These are phyloP conservation scores for Ormyrus rosae DNA, from an alignment of 2,888 invertebrate genomes.

Conservation along the genomic window DNA sequence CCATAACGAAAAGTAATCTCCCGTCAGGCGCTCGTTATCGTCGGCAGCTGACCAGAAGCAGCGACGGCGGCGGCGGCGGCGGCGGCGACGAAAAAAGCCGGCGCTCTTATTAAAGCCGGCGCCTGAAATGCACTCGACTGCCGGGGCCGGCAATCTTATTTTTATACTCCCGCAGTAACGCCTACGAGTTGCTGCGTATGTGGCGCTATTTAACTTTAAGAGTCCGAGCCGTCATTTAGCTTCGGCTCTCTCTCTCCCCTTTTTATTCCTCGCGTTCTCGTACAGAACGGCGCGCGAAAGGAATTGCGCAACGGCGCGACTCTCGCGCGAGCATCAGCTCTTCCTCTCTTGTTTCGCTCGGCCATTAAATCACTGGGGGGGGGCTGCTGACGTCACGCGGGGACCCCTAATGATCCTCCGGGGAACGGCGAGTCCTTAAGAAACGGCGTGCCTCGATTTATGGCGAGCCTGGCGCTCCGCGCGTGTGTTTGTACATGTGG, in stretches of 20 bases:
- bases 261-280: too few species aligned
- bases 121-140: too few species aligned
- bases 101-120: constrained; percentile 14
- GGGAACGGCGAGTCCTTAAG: constrained; percentile 32
- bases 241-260: too few species aligned
- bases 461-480: background rate
- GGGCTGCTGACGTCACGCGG: constrained; percentile 38
- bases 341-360: constrained; percentile 16
- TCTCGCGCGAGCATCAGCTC: background rate
- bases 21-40: constrained; percentile 12
- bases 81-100: too few species aligned
- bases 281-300: too few species aligned
- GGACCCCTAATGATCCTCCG: constrained; percentile 35
- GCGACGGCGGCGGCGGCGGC: too few species aligned
- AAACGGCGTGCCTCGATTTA: constrained; percentile 25
- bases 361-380: constrained; percentile 41
- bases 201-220: too few species aligned
- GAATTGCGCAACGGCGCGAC: too few species aligned
- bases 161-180: too few species aligned
- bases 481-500: background rate
- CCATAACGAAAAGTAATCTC: constrained; percentile 21
- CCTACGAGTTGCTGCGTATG: too few species aligned
- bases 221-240: too few species aligned
- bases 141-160: too few species aligned
- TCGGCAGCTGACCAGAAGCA: background rate